Percentiles rank a stretch among this genome's conserved stretches.
Conservation (phyloP, 2,888 invertebrate genomes). For the Agrypnus murinus region DNA sequence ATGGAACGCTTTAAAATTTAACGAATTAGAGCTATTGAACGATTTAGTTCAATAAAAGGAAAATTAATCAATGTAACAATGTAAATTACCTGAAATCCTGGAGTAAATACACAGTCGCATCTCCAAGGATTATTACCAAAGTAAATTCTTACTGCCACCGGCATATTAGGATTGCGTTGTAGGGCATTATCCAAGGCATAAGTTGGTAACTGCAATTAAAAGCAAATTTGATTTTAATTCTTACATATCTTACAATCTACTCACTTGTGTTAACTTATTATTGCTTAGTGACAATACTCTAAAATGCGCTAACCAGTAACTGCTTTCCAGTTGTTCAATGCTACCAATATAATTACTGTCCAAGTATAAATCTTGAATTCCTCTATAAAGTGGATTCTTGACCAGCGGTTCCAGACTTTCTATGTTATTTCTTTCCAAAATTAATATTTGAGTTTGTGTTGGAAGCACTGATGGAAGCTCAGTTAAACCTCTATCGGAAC, state of each 20-base stretch:
- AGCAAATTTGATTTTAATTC: conserved; percentile 13
- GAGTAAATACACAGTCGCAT: conserved; percentile 87
- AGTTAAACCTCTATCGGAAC: conserved; percentile 74
- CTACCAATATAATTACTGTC: conserved; percentile 83
- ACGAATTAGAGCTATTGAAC: no score
- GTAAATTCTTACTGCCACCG: conserved; percentile 80
- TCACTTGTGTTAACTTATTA: conserved; percentile 83
- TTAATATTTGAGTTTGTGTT: conserved; percentile 78
- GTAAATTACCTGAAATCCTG: conserved; percentile 83
- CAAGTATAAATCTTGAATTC: conserved; percentile 83
- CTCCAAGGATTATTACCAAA: conserved; percentile 88
- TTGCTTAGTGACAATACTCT: conserved; percentile 84
- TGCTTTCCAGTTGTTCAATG: conserved; percentile 82
- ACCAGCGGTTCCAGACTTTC: conserved; percentile 76
- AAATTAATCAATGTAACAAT: not conserved
- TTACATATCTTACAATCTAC: conserved; percentile 32
- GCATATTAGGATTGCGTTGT: conserved; percentile 83
- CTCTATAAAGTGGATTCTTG: conserved; percentile 79
- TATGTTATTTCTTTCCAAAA: conserved; percentile 79
- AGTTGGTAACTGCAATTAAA: conserved; percentile 78
- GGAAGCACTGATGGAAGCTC: conserved; percentile 78
- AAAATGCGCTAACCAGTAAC: conserved; percentile 86
- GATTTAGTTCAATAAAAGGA: no score
- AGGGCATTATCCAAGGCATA: conserved; percentile 88
- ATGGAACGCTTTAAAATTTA: no score